A percentile compares a stretch with the other conserved stretches of the same genome.
Evolutionary conservation across 2,113 vertebrate species (phyloP).

Genomic region (Anolis sagrei): DNA sequence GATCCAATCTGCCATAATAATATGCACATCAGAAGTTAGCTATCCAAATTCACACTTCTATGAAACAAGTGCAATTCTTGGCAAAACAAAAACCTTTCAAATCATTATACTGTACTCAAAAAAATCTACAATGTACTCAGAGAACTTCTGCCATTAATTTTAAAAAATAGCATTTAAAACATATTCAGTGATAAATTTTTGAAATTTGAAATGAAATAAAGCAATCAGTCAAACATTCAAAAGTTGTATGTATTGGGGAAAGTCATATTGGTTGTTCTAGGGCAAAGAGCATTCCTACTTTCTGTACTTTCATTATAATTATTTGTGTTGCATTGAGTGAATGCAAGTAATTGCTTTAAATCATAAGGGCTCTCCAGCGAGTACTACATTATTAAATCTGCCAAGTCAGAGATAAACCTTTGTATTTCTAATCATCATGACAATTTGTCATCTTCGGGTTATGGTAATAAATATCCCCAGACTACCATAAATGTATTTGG

Average conservation of each 20-base stretch:
- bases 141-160: too few relatives aligned
- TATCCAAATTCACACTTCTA: not conserved
- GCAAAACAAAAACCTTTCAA: not conserved
- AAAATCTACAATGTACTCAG: not conserved
- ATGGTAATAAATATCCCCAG: slow-evolving; percentile 25
- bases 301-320: slow-evolving; percentile 31
- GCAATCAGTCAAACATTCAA: not conserved
- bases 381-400: slow-evolving; percentile 40
- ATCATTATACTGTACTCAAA: not conserved
- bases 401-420: slow-evolving; percentile 30
- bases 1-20: not conserved
- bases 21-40: not conserved
- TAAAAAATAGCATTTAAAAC: not conserved
- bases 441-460: slow-evolving; percentile 22
- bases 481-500: not conserved
- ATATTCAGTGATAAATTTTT: not conserved
- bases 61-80: not conserved
- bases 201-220: not conserved
- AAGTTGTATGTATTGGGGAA: not conserved
- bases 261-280: not conserved
- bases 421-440: slow-evolving; percentile 36
- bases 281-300: not conserved
- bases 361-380: slow-evolving; percentile 39
- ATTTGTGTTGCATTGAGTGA: slow-evolving; percentile 50
- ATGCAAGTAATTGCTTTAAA: slow-evolving; percentile 53